phyloP scores from a whole-genome alignment of 2,888 invertebrate species.

The Crepidodera aurea region DNA sequence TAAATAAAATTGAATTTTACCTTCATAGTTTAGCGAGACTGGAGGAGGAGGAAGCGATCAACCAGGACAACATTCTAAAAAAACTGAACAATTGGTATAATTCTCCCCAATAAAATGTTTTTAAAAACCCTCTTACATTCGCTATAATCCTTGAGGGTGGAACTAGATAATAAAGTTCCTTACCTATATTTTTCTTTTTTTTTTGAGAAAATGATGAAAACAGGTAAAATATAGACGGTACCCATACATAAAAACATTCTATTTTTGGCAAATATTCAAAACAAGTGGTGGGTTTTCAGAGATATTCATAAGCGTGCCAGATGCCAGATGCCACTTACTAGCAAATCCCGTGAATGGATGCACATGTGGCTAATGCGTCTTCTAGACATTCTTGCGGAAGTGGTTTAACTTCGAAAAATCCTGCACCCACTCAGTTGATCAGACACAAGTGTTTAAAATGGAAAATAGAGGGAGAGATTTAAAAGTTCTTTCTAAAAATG shows the following conservation, averaged over 20 bases:
- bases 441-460: slow-evolving; percentile 37
- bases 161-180: too few relatives aligned
- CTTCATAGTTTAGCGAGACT: too few relatives aligned
- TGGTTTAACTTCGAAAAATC: slow-evolving; percentile 39
- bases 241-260: neutral
- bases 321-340: slow-evolving; percentile 35
- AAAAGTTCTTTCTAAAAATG: slow-evolving; percentile 19
- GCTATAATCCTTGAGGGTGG: too few relatives aligned
- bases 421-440: slow-evolving; percentile 37
- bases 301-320: slow-evolving; percentile 35
- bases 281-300: slow-evolving; percentile 28
- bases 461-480: slow-evolving; percentile 10
- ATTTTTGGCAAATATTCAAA: slow-evolving; percentile 6
- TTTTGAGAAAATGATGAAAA: too few relatives aligned
- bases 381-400: slow-evolving; percentile 47
- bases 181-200: too few relatives aligned
- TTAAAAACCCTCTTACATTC: too few relatives aligned
- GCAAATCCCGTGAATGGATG: slow-evolving; percentile 32
- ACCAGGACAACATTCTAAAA: too few relatives aligned
- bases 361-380: slow-evolving; percentile 45
- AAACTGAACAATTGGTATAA: too few relatives aligned
- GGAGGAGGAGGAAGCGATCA: too few relatives aligned
- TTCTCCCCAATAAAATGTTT: too few relatives aligned
- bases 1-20: too few relatives aligned
- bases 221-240: neutral